A percentile compares a stretch with the other conserved stretches of the same genome.
These are phyloP conservation scores for Teleiodes luculella DNA, from an alignment of 2,888 invertebrate species.

Conservation along the genomic window DNA sequence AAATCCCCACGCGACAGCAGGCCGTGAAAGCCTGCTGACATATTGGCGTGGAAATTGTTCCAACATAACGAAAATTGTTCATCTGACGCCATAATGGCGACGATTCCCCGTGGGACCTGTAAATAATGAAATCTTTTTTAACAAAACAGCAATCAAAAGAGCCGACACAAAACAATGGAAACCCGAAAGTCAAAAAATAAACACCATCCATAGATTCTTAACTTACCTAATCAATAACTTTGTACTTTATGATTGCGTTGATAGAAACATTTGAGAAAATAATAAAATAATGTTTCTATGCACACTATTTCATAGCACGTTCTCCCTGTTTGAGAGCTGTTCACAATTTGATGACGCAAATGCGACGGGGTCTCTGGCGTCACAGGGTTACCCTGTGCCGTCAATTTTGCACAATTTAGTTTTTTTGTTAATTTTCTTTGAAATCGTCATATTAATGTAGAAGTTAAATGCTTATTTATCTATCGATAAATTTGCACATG, in stretches of 20 bases:
- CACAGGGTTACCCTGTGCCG: conserved; percentile 43
- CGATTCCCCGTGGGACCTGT: conserved; percentile 58
- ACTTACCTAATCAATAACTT: conserved; percentile 70
- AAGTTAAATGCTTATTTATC: background rate
- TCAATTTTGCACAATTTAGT: conserved; percentile 42
- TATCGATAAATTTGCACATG: background rate
- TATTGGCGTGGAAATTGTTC: conserved; percentile 86
- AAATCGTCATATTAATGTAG: background rate
- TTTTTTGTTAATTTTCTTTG: conserved; percentile 21
- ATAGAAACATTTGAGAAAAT: conserved; percentile 72
- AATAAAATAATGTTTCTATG: conserved; percentile 57
- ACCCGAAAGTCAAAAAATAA: background rate
- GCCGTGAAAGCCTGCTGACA: conserved; percentile 85
- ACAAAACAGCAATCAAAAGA: background rate
- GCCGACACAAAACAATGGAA: conserved; percentile 2
- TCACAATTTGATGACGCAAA: conserved; percentile 72
- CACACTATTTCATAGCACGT: conserved; percentile 56
- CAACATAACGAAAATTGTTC: conserved; percentile 86
- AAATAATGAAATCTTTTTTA: conserved; percentile 24
- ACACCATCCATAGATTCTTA: background rate
- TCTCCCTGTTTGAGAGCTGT: conserved; percentile 68
- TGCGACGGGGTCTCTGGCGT: conserved; percentile 59
- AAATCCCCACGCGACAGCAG: conserved; percentile 83
- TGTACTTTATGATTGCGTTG: conserved; percentile 71
- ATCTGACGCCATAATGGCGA: conserved; percentile 84